phyloP scores from a whole-genome alignment of 2,888 invertebrate genomes.

The Nowickia ferox region DNA sequence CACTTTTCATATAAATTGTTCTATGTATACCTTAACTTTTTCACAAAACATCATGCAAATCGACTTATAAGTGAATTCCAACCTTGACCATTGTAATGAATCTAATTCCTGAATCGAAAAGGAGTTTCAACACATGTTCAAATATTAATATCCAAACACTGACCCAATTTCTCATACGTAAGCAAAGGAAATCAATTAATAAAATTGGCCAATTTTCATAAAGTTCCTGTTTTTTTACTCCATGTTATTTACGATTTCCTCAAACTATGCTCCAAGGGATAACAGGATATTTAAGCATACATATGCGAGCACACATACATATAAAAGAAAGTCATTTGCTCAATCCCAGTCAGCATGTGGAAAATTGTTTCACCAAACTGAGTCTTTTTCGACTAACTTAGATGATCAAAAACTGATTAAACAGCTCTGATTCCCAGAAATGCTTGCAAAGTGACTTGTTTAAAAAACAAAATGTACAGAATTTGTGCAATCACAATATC shows the following conservation, averaged over 20 bases:
- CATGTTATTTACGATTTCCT: neutral
- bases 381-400: too few relatives aligned
- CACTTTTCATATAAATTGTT: too few relatives aligned
- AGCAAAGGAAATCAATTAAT: slow-evolving; percentile 57
- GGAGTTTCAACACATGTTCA: slow-evolving; percentile 29
- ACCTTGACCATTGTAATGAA: neutral
- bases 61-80: neutral
- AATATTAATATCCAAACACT: slow-evolving; percentile 37
- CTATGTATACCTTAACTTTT: too few relatives aligned
- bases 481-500: too few relatives aligned
- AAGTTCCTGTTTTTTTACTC: slow-evolving; percentile 44
- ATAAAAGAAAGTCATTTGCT: slow-evolving; percentile 14
- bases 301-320: neutral
- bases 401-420: too few relatives aligned
- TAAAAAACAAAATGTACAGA: too few relatives aligned
- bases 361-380: too few relatives aligned
- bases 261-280: slow-evolving; percentile 36
- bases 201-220: slow-evolving; percentile 69
- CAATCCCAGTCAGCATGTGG: too few relatives aligned
- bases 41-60: too few relatives aligned
- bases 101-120: neutral
- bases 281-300: slow-evolving; percentile 59
- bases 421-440: too few relatives aligned
- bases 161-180: slow-evolving; percentile 42
- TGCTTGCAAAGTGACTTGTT: too few relatives aligned